phyloP scores from a whole-genome alignment of 2,888 invertebrate species.

The Hirtodrosophila histrioides region DNA sequence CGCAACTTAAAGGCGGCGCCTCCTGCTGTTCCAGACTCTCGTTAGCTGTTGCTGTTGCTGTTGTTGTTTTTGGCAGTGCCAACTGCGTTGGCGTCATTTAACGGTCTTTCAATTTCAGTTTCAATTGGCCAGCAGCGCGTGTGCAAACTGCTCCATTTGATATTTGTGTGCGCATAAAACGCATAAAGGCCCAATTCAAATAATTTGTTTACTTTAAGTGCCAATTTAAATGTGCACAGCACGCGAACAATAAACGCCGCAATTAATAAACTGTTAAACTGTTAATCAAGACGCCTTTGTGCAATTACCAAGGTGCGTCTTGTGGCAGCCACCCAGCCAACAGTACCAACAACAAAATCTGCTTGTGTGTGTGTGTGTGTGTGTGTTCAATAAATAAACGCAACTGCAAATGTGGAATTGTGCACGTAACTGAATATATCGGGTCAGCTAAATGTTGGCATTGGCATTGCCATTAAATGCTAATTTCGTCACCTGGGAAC shows the following conservation, averaged over 20 bases:
- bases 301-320: constrained; percentile 30
- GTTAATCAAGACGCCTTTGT: constrained; percentile 40
- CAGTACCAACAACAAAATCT: too few relatives aligned
- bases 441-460: constrained; percentile 31
- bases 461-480: constrained; percentile 56
- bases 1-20: constrained; percentile 50
- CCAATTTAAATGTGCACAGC: constrained; percentile 43
- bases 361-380: constrained; percentile 15
- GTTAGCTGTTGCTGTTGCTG: constrained; percentile 7
- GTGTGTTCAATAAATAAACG: constrained; percentile 31
- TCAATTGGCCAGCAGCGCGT: constrained; percentile 24
- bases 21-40: constrained; percentile 15
- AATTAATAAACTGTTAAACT: constrained; percentile 58
- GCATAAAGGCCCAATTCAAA: constrained; percentile 40
- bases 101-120: constrained; percentile 26
- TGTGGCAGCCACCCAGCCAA: constrained; percentile 3
- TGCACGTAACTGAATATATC: constrained; percentile 39
- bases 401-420: constrained; percentile 48
- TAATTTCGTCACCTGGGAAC: constrained; percentile 56
- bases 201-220: constrained; percentile 41
- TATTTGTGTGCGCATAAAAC: constrained; percentile 27
- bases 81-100: constrained; percentile 27
- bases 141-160: constrained; percentile 20
- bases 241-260: constrained; percentile 54
- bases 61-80: constrained; percentile 6